These are phyloP conservation scores for Lasioglossum albipes DNA, from an alignment of 1,140 invertebrate species.

Conservation along the genomic window DNA sequence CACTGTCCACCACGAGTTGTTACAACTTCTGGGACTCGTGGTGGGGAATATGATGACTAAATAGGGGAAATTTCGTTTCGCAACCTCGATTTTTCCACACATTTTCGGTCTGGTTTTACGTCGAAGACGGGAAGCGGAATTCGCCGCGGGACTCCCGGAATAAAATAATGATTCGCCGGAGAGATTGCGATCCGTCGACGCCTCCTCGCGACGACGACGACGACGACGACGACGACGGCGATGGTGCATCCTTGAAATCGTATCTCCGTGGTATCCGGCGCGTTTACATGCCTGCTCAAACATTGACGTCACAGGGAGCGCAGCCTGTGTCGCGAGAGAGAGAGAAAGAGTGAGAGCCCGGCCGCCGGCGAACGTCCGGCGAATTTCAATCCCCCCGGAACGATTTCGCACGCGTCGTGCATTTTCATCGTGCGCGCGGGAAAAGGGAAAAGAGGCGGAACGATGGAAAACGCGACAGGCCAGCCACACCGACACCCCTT, in stretches of 20 bases:
- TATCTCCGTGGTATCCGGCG: constrained; percentile 19
- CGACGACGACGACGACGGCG: too few relatives aligned
- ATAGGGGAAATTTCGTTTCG: too few relatives aligned
- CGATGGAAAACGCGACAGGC: constrained; percentile 1
- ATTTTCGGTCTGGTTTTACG: too few relatives aligned
- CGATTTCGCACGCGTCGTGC: constrained; percentile 44
- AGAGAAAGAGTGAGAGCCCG: not conserved
- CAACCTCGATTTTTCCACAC: too few relatives aligned
- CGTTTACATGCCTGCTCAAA: constrained; percentile 30
- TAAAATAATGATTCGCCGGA: not conserved
- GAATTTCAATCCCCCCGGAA: constrained; percentile 44
- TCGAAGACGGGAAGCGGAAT: too few relatives aligned
- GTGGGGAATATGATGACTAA: too few relatives aligned
- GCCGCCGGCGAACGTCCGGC: constrained; percentile 30
- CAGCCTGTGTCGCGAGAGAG: constrained; percentile 17
- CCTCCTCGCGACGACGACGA: not conserved
- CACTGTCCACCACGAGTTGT: too few relatives aligned
- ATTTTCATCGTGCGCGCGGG: constrained; percentile 9
- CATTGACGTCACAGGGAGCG: constrained; percentile 46
- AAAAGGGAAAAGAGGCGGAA: not conserved
- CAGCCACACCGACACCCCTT: not conserved
- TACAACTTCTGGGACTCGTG: too few relatives aligned
- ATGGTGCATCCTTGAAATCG: constrained; percentile 37
- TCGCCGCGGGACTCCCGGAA: too few relatives aligned
- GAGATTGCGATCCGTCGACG: not conserved